Base-by-base conservation (phyloP, 1,140 invertebrate genomes). In the Bombus affinis region DNA sequence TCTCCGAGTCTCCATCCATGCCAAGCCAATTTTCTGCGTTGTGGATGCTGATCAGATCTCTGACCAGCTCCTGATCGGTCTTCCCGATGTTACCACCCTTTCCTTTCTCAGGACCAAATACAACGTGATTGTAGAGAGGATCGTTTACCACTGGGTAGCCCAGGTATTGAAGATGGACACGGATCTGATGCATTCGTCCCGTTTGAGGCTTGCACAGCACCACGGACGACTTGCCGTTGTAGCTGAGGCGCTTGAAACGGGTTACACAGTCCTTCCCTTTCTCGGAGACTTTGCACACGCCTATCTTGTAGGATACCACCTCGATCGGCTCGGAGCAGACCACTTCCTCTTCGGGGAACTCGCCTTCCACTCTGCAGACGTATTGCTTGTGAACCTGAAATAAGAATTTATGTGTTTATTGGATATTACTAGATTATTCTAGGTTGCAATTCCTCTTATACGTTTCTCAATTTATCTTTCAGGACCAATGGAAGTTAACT, bases 91-190 rank as follows among this genome's bases (percentile, higher is more conserved):
- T 97, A 3, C 98, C 99, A 35, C 97, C 97, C 94, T 98, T 99
- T 2, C 99, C 99, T 92, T 99, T 99, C 47, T 97, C 95, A 0
- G 98, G 98, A 0, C 98, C 98, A 94, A 99, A 99, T 0, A 98
- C 97, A 18, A 97, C 96, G 94, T 98, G 98, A 94, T 99, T 99
- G 95, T 99, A 99, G 1, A 99, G 95, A 0, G 98, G 98, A 95
- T 99, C 99, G 94, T 99, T 99, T 3, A 99, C 97, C 81, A 99
- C 99, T 3, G 99, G 99, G 96, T 98, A 98, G 80, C 99, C 99
- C 89, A 99, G 96, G 95, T 98, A 99, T 94, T 99, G 99, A 62
- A 99, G 96, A 95, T 99, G 99, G n/a, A 99, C 98, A 85, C 99
- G 96, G 86, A 99, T 99, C 95, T 99, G 99, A 95, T 99, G 99